These are phyloP conservation scores for Scaptomyza flava DNA, from an alignment of 2,888 invertebrate genomes.

Conservation along the genomic window DNA sequence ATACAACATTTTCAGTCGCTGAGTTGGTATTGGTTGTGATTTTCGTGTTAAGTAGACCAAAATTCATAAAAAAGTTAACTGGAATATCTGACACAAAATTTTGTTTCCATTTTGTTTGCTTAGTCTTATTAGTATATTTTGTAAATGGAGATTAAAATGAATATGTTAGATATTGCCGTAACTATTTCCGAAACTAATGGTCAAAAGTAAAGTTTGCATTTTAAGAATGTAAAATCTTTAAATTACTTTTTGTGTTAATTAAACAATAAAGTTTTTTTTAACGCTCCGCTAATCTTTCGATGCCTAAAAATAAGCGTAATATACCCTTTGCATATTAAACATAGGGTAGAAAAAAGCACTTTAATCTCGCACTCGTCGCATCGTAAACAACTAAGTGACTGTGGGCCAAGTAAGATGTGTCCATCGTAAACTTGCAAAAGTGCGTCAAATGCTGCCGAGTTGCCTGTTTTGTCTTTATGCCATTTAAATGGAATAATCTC, in stretches of 20 bases:
- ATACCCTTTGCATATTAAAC: slow-evolving; percentile 30
- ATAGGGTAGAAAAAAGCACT: slow-evolving; percentile 53
- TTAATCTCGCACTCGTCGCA: slow-evolving; percentile 44
- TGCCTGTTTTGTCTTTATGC: slow-evolving; percentile 25
- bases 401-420: slow-evolving; percentile 41
- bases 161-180: no score
- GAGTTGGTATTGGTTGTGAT: no score
- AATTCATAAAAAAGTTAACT: no score
- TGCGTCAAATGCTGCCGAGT: slow-evolving; percentile 53
- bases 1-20: no score
- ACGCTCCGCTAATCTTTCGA: background rate
- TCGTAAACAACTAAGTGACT: slow-evolving; percentile 52
- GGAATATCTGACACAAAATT: no score
- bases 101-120: no score
- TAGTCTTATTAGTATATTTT: no score
- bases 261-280: background rate
- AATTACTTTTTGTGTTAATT: background rate
- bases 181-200: no score
- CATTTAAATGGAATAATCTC: slow-evolving; percentile 53
- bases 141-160: no score
- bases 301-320: background rate
- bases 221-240: background rate
- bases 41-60: no score
- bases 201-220: no score
- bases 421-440: slow-evolving; percentile 58